Conservation (phyloP, 2,113 vertebrate genomes). For the Eira barbara region DNA sequence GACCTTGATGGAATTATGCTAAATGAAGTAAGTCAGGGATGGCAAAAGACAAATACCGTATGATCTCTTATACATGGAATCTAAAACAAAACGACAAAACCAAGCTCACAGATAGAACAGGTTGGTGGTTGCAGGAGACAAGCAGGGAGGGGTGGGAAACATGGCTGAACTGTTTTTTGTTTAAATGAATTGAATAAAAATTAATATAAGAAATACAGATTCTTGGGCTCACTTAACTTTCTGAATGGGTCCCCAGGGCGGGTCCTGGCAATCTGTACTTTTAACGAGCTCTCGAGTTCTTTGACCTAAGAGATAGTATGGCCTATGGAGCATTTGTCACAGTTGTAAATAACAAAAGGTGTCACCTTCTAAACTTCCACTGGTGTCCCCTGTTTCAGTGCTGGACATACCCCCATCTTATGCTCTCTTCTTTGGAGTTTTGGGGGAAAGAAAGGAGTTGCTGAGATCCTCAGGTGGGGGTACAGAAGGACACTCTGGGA, state of each 20-base stretch:
- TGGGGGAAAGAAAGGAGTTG: background rate
- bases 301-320: background rate
- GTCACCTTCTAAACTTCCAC: background rate
- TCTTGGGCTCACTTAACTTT: background rate
- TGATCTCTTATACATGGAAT: background rate
- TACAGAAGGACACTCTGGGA: background rate
- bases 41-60: background rate
- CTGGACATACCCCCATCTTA: no score
- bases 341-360: background rate
- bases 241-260: background rate
- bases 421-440: background rate
- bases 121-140: background rate
- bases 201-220: background rate
- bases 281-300: background rate
- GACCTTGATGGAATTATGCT: background rate
- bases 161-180: background rate
- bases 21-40: background rate
- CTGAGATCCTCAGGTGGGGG: background rate
- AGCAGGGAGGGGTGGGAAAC: background rate
- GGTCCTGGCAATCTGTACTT: background rate
- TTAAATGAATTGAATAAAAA: background rate
- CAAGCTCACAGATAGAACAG: background rate
- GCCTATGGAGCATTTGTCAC: background rate
- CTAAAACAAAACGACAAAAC: background rate
- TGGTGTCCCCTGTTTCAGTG: background rate